Conservation (phyloP, 2,113 vertebrate genomes). For the Coreoperca whiteheadi region DNA sequence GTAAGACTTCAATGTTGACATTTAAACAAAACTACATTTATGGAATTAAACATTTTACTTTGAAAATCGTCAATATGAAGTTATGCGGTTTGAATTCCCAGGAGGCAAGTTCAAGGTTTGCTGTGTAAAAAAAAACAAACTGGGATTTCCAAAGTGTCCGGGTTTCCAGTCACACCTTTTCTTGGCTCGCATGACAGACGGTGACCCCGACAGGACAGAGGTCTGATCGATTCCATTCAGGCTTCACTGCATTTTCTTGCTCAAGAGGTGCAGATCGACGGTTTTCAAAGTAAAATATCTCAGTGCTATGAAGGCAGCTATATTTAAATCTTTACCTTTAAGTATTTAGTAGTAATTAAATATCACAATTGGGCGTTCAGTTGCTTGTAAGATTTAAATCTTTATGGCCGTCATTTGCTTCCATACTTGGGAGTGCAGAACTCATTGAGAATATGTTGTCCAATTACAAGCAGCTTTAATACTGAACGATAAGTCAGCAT, state of each 20-base stretch:
- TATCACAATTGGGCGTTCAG: too few species aligned
- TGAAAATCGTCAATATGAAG: not conserved
- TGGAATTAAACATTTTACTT: not conserved
- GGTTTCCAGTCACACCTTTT: not conserved
- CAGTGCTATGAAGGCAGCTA: too few species aligned
- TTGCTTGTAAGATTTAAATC: not conserved
- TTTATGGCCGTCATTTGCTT: constrained; percentile 7
- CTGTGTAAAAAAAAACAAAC: not conserved
- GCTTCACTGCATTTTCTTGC: not conserved
- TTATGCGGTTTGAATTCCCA: not conserved
- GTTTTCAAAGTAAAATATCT: not conserved
- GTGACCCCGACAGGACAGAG: not conserved
- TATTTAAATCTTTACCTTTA: not conserved
- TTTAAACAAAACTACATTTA: not conserved
- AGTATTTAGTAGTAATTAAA: not conserved
- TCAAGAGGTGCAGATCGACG: not conserved
- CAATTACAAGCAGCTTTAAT: constrained; percentile 10
- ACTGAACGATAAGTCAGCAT: not conserved
- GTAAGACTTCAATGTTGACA: not conserved
- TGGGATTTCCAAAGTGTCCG: too few species aligned
- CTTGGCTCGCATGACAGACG: not conserved
- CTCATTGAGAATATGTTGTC: not conserved
- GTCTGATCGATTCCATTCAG: not conserved
- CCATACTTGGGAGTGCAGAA: not conserved
- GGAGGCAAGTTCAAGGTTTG: not conserved